These are phyloP conservation scores for Morus bassanus DNA, from an alignment of 2,797 vertebrate species.

Conservation along the genomic window DNA sequence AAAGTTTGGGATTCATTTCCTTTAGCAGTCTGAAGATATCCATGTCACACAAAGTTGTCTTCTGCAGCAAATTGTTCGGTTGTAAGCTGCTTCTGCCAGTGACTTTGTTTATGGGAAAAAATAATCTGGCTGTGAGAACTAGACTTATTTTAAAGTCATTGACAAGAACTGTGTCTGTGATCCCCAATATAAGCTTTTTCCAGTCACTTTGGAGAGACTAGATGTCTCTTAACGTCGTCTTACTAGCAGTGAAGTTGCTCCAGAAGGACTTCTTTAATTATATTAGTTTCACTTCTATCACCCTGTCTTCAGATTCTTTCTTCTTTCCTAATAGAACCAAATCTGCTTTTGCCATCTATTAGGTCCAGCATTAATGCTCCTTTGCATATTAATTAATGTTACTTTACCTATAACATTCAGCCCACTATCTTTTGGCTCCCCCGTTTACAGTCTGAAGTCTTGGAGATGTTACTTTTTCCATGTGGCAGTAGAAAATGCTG, in stretches of 20 bases:
- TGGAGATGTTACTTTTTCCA: background rate
- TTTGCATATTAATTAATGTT: constrained; percentile 48
- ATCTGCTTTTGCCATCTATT: constrained; percentile 62
- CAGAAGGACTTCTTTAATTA: constrained; percentile 57
- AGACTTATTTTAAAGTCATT: constrained; percentile 48
- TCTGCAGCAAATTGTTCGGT: background rate
- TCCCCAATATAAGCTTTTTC: constrained; percentile 55
- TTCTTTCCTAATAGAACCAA: constrained; percentile 47
- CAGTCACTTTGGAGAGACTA: constrained; percentile 64
- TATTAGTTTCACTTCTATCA: constrained; percentile 58
- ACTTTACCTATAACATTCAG: background rate
- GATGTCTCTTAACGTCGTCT: constrained; percentile 63
- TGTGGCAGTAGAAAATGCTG: background rate
- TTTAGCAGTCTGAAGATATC: background rate
- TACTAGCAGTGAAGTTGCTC: constrained; percentile 41
- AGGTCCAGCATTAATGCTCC: constrained; percentile 44
- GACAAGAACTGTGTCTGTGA: constrained; percentile 43
- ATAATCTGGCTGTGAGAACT: constrained; percentile 56
- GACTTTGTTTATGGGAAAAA: constrained; percentile 53
- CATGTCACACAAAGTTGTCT: background rate
- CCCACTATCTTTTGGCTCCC: background rate
- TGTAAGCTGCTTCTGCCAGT: constrained; percentile 25
- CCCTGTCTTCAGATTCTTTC: constrained; percentile 34
- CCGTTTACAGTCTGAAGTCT: background rate
- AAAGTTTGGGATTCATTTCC: background rate